Conservation (phyloP, 2,113 vertebrate species). For the Rafetus swinhoei region DNA sequence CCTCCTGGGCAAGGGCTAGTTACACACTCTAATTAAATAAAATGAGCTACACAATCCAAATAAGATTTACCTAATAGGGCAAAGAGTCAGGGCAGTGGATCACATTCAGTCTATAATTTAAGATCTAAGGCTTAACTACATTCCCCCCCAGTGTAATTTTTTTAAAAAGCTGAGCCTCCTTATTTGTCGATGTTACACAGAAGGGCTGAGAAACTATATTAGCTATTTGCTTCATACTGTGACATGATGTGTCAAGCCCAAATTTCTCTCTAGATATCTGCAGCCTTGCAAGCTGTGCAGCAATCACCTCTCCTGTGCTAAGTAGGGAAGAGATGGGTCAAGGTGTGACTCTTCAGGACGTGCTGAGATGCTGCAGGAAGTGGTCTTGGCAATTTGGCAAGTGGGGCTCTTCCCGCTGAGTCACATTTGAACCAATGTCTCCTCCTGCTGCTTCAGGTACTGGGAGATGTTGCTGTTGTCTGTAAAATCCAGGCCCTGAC, state of each 20-base stretch:
- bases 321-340: neutral
- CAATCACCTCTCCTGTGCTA: neutral
- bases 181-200: neutral
- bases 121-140: neutral
- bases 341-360: neutral
- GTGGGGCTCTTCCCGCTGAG: neutral
- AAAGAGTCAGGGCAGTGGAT: neutral
- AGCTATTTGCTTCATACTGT: neutral
- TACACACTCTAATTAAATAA: neutral
- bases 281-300: neutral
- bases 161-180: neutral
- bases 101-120: neutral
- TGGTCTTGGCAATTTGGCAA: neutral
- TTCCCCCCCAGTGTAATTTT: neutral
- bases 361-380: neutral
- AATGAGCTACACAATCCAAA: neutral
- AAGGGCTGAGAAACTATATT: neutral
- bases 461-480: neutral
- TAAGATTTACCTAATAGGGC: neutral
- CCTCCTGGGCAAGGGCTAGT: neutral
- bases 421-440: neutral
- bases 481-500: neutral
- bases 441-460: neutral
- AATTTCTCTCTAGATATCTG: neutral
- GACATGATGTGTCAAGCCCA: neutral